A percentile compares a stretch with the other conserved stretches of the same genome.
Evolutionary conservation across 2,113 vertebrate species (phyloP).

Genomic region (Pitta sordida): DNA sequence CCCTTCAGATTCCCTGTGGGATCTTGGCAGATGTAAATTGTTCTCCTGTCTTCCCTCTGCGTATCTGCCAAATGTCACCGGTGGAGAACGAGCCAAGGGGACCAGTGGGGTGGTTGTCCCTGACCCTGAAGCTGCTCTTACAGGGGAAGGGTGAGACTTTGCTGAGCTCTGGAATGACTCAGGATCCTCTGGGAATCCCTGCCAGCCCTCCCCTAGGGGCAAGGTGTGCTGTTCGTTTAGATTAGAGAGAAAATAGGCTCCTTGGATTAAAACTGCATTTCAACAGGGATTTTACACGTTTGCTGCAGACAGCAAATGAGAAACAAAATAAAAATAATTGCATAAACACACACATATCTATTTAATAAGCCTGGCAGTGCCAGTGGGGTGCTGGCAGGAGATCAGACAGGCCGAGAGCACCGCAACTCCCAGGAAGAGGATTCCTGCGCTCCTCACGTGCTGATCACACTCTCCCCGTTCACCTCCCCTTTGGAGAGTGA

Average conservation of each 20-base stretch:
- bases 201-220: background rate
- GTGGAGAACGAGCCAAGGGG: background rate
- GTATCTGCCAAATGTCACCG: background rate
- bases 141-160: background rate
- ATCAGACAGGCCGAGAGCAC: slow-evolving; percentile 19
- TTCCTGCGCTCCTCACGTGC: background rate
- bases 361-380: slow-evolving; percentile 20
- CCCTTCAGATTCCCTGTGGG: background rate
- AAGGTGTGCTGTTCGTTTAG: background rate
- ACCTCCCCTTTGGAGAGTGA: background rate
- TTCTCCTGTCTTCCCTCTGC: background rate
- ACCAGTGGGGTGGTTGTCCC: background rate
- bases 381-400: slow-evolving; percentile 22
- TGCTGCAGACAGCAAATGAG: background rate
- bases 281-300: background rate
- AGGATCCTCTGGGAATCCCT: slow-evolving; percentile 3
- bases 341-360: background rate
- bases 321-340: slow-evolving; percentile 38
- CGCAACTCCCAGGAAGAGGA: background rate
- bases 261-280: background rate
- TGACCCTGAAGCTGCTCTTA: background rate
- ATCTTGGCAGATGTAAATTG: background rate
- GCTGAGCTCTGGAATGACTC: background rate
- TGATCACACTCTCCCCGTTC: background rate
- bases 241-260: background rate